Evolutionary conservation across 2,888 invertebrate species (phyloP).

Genomic region (Drosophila neonasuta): DNA sequence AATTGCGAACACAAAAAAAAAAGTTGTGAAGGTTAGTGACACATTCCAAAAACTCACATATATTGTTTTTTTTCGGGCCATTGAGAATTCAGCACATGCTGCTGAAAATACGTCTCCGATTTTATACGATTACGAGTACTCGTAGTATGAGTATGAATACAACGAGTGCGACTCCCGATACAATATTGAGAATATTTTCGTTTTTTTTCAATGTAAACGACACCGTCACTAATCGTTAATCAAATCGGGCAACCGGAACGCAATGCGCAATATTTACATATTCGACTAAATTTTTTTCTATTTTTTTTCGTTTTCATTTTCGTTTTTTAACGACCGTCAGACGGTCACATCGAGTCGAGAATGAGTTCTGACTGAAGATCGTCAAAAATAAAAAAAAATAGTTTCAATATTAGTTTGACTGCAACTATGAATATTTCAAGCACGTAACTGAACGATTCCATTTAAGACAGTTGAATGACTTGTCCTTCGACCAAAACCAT

Average conservation of each 20-base stretch:
- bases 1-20: conserved; percentile 32
- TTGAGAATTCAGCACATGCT: conserved; percentile 61
- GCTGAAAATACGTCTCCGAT: conserved; percentile 30
- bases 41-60: conserved; percentile 39
- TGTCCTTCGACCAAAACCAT: conserved; percentile 13
- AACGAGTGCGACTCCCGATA: conserved; percentile 1
- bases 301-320: not conserved
- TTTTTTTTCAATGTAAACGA: conserved; percentile 44
- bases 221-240: conserved; percentile 57
- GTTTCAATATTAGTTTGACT: conserved; percentile 1
- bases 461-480: conserved; percentile 53
- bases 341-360: not conserved
- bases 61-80: conserved; percentile 20
- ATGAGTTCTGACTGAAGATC: conserved; percentile 42
- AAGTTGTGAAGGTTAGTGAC: conserved; percentile 61
- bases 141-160: not conserved
- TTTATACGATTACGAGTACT: conserved; percentile 6
- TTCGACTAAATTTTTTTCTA: conserved; percentile 25
- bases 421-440: conserved; percentile 18
- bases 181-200: conserved; percentile 28
- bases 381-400: conserved; percentile 23
- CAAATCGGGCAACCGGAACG: conserved; percentile 70
- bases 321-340: conserved; percentile 29
- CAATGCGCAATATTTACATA: conserved; percentile 64
- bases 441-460: conserved; percentile 17